These are phyloP conservation scores for human DNA, from an alignment of 2,113 vertebrate genomes.

Conservation along the genomic window GRCh38 chr1:14062001-14062500, in stretches of 20 bases:
- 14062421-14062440: background rate
- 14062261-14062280: background rate
- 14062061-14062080: background rate
- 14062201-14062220: background rate
- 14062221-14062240: background rate
- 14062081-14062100: constrained; percentile 24
- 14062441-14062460: background rate
- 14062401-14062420: background rate
- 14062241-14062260: background rate
- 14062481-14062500: background rate
- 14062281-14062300: background rate
- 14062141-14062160: background rate
- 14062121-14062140: background rate
- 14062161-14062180: background rate
- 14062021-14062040: background rate
- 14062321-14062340: background rate
- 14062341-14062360: background rate
- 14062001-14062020: background rate
- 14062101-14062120: background rate
- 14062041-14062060: background rate
- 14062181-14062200: background rate
- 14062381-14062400: background rate
- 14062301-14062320: background rate
- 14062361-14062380: background rate
- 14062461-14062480: background rate